Conservation (phyloP, 2,888 invertebrate species). For the Idaea biselata region DNA sequence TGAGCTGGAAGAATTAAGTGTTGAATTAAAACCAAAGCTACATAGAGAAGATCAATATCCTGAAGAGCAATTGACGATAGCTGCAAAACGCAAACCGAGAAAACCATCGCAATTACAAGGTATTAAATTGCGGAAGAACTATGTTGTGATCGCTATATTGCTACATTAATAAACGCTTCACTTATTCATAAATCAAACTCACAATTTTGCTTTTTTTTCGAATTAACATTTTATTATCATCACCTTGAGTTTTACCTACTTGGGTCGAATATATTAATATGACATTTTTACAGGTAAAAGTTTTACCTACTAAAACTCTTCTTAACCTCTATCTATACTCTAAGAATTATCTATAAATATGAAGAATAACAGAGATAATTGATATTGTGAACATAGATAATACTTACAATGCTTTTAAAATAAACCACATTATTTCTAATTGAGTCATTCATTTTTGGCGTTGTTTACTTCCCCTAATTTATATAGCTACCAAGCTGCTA, state of each 20-base stretch:
- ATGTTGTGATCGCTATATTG: background rate
- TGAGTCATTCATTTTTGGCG: background rate
- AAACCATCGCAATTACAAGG: slow-evolving; percentile 84
- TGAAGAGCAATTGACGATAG: slow-evolving; percentile 85
- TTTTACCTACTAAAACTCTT: no score
- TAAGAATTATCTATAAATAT: no score
- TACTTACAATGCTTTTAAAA: background rate
- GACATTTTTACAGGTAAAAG: no score
- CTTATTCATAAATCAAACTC: background rate
- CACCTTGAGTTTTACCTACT: no score
- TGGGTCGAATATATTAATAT: no score
- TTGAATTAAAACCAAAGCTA: slow-evolving; percentile 76
- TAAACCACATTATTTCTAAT: background rate
- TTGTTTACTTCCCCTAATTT: background rate
- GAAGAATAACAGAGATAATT: no score
- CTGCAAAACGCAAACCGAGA: slow-evolving; percentile 84
- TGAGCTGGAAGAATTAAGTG: slow-evolving; percentile 82
- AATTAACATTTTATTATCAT: no score
- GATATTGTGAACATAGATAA: no score
- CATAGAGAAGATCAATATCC: slow-evolving; percentile 72
- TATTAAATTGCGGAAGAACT: slow-evolving; percentile 41
- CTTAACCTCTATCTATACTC: no score
- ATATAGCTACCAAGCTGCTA: background rate
- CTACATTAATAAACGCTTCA: slow-evolving; percentile 3
- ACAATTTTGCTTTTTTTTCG: no score